Base-by-base conservation (phyloP, 53 echinoderm and acorn worm species). In the Henricia sp. region DNA sequence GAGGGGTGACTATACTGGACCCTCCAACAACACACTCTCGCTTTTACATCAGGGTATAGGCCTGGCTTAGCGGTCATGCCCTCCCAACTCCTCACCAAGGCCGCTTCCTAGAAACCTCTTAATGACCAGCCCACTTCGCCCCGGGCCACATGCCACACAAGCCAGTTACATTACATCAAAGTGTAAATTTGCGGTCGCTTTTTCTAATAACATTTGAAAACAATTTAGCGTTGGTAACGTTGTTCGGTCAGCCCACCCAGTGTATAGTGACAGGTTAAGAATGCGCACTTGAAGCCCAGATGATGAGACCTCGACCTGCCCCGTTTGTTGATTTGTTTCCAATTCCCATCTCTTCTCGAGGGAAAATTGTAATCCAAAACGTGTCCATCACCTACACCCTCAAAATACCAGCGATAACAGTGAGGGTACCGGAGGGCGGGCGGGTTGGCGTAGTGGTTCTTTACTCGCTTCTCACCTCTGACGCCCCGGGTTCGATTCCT, bases 121-220 rank as follows among this genome's bases (percentile, higher is more conserved):
- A 59, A 42, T 58, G 52, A 20, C 25, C 59, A 41, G 29, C 39
- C 17, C 37, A 14, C 57, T 11, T 32, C 30, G 53, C 80, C 63
- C 35, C 34, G 36, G 80, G 80, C 50, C 80, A 80, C 20, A 50
- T 26, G 38, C 42, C 44, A 9, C 40, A 64, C 63, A 20, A 62
- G 20, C 25, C 80, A 34, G 80, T 80, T 80, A 80, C 80, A 24
- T 71, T 71, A 71, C 71, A 80, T 80, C 48, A 80, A 80, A 64
- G 62, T 65, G 64, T 80, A 80, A n/a, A 80, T 63, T 80, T 80
- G 80, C 80, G 80, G 80, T 80, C 34, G 76, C 25, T 6, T n/a
- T n/a, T n/a, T 67, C 34, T 80, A n/a, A 80, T 80, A 50, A 50
- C n/a, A 77, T 77, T 20, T 21, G 11, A 57, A 55, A 74, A 42